These are phyloP conservation scores for Liolophura sinensis DNA, from an alignment of 1,140 invertebrate species.

Conservation along the genomic window DNA sequence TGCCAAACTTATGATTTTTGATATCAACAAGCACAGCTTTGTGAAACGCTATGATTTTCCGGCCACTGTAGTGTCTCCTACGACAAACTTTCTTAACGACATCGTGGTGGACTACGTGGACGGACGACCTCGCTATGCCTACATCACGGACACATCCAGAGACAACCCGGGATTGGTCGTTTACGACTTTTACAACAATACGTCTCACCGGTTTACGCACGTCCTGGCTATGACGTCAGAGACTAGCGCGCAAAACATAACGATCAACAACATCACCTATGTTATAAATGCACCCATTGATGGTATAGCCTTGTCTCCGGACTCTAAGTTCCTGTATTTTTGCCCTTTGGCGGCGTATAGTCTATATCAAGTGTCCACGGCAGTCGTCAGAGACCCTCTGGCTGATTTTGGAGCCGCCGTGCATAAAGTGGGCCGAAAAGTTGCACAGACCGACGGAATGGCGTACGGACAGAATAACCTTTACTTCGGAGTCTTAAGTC, in stretches of 20 bases:
- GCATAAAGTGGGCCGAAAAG: background rate
- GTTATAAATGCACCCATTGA: background rate
- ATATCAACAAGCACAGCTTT: background rate
- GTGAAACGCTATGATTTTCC: background rate
- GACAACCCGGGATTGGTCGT: background rate
- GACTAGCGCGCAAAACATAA: background rate
- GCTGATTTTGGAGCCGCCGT: background rate
- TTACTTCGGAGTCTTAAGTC: background rate
- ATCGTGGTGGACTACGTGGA: background rate
- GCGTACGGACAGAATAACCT: background rate
- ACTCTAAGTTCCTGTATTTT: background rate
- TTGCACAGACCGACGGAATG: background rate
- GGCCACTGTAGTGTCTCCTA: background rate
- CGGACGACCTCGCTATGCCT: background rate
- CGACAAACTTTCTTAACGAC: background rate
- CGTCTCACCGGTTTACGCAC: background rate
- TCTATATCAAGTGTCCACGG: background rate
- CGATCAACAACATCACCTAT: background rate
- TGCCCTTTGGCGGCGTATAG: background rate
- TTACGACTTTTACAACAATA: constrained; percentile 2
- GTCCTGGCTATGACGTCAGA: background rate
- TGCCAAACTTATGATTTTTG: background rate
- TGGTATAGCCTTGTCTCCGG: constrained; percentile 2
- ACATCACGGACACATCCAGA: constrained; percentile 4
- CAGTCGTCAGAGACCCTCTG: background rate